Percentiles rank a stretch among this genome's conserved stretches.
These are phyloP conservation scores for Drosophila robusta DNA, from an alignment of 2,888 invertebrate genomes.

Conservation along the genomic window DNA sequence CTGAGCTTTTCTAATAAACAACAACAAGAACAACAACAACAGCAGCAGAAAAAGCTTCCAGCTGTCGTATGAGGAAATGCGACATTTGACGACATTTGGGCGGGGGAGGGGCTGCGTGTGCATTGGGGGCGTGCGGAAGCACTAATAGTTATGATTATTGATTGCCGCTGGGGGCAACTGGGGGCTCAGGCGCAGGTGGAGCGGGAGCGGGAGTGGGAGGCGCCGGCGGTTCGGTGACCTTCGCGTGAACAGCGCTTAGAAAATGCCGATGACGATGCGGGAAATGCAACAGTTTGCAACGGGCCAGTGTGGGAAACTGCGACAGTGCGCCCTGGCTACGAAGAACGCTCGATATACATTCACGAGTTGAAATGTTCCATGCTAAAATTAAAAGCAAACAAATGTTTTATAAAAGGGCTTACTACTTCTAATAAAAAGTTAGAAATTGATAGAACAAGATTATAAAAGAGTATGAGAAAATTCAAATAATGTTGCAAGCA, in stretches of 20 bases:
- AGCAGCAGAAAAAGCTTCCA: slow-evolving; percentile 54
- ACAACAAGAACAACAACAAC: slow-evolving; percentile 11
- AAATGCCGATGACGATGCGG: slow-evolving; percentile 13
- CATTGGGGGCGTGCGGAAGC: slow-evolving; percentile 67
- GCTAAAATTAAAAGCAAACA: too few species aligned
- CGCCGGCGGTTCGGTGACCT: slow-evolving; percentile 76
- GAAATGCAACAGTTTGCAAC: slow-evolving; percentile 63
- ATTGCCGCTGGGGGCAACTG: slow-evolving; percentile 32
- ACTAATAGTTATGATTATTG: slow-evolving; percentile 73
- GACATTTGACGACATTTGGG: slow-evolving; percentile 21
- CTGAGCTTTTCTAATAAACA: slow-evolving; percentile 38
- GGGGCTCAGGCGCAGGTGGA: neutral
- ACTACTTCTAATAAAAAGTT: too few species aligned
- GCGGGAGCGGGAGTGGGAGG: neutral
- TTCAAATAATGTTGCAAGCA: too few species aligned
- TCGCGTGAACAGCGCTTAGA: slow-evolving; percentile 71
- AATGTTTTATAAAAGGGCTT: too few species aligned
- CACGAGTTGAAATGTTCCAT: too few species aligned
- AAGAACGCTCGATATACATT: too few species aligned
- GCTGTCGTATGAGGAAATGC: slow-evolving; percentile 56
- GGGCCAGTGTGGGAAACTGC: slow-evolving; percentile 1
- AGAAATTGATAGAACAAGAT: too few species aligned
- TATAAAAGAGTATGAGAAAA: too few species aligned
- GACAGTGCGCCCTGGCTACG: neutral
- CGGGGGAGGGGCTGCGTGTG: neutral